Evolutionary conservation across 2,113 vertebrate species (phyloP).

Genomic region (Aphyosemion australe): DNA sequence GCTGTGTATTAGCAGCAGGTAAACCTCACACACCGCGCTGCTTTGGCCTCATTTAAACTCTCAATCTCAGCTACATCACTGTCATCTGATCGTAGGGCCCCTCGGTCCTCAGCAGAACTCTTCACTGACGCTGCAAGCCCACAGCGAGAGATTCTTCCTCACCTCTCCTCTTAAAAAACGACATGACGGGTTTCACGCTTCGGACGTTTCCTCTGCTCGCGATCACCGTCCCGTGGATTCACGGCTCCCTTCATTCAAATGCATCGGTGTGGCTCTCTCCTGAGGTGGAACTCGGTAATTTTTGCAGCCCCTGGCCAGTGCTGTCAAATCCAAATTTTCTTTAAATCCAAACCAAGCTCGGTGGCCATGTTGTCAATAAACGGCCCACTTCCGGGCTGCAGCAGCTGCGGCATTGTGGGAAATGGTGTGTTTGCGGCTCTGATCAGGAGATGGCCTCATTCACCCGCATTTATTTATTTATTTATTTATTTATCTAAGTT

Average conservation of each 20-base stretch:
- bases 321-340: conserved; percentile 66
- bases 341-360: conserved; percentile 70
- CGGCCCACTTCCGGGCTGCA: conserved; percentile 82
- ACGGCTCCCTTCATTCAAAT: conserved; percentile 81
- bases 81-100: no score
- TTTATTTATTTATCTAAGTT: neutral
- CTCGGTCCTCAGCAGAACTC: neutral
- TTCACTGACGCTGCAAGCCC: conserved; percentile 38
- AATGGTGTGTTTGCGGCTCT: conserved; percentile 35
- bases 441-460: conserved; percentile 35
- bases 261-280: conserved; percentile 33
- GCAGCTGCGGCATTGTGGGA: conserved; percentile 77
- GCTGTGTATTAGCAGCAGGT: neutral
- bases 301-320: conserved; percentile 23
- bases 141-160: conserved; percentile 69
- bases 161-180: conserved; percentile 91
- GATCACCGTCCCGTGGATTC: conserved; percentile 74
- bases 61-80: neutral
- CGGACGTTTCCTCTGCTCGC: conserved; percentile 72
- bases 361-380: conserved; percentile 91
- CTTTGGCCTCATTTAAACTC: neutral
- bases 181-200: conserved; percentile 80
- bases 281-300: conserved; percentile 1
- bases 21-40: neutral
- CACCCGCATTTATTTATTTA: neutral